These are phyloP conservation scores for Narcine bancroftii DNA, from an alignment of 2,113 vertebrate species.

Conservation along the genomic window DNA sequence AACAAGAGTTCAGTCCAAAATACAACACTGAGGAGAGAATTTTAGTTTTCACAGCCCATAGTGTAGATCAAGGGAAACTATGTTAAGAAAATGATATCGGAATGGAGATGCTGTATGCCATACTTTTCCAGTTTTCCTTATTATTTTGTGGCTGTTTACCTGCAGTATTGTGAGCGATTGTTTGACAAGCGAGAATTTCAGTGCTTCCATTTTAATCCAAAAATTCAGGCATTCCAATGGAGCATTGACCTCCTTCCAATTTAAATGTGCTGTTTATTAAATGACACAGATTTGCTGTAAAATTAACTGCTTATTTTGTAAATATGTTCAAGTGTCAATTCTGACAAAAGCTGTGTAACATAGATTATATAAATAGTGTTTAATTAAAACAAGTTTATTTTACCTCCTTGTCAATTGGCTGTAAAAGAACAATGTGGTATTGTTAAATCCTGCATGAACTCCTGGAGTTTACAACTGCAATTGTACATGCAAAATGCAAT, in stretches of 20 bases:
- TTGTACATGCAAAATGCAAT: constrained; percentile 15
- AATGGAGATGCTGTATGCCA: background rate
- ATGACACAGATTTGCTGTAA: constrained; percentile 62
- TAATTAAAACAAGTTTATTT: constrained; percentile 5
- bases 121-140: constrained; percentile 12
- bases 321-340: constrained; percentile 66
- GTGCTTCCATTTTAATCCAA: constrained; percentile 25
- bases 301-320: constrained; percentile 63
- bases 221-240: constrained; percentile 46
- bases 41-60: background rate
- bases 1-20: background rate
- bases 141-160: constrained; percentile 26
- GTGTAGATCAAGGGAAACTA: background rate
- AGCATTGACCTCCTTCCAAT: constrained; percentile 38
- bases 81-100: background rate
- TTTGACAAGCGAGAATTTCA: constrained; percentile 1
- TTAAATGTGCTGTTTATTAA: constrained; percentile 41
- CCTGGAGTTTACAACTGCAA: constrained; percentile 26
- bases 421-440: constrained; percentile 24
- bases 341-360: constrained; percentile 33
- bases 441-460: constrained; percentile 34
- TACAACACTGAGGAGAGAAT: background rate
- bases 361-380: constrained; percentile 35
- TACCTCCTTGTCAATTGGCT: constrained; percentile 16
- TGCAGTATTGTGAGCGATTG: constrained; percentile 31